phyloP scores from a whole-genome alignment of 37 sponge, comb jelly and placozoan species.

The Dysidea cf. avara region DNA sequence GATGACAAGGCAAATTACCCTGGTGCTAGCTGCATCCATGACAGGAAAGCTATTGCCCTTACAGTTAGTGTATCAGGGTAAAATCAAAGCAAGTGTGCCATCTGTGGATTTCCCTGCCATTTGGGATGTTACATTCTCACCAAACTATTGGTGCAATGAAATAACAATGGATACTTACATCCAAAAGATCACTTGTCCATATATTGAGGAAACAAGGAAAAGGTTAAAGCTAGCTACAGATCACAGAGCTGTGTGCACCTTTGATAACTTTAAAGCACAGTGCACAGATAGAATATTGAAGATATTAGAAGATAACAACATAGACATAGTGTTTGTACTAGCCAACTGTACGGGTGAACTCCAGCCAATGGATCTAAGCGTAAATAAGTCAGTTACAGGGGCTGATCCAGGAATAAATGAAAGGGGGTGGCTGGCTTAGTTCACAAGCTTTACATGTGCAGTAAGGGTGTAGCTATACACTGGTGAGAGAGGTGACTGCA shows the following conservation, averaged over 20 bases:
- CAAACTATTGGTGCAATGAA: slow-evolving; percentile 64
- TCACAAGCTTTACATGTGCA: too few species aligned
- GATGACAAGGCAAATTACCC: slow-evolving; percentile 72
- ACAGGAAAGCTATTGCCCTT: slow-evolving; percentile 53
- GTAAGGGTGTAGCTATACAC: too few species aligned
- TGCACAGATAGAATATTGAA: slow-evolving; percentile 8
- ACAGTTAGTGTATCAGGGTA: slow-evolving; percentile 57
- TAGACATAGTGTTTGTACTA: neutral
- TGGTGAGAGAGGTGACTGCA: too few species aligned
- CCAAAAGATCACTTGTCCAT: slow-evolving; percentile 39
- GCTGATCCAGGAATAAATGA: too few species aligned
- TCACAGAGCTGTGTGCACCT: slow-evolving; percentile 42
- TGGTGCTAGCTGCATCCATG: slow-evolving; percentile 37
- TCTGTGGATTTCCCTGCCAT: slow-evolving; percentile 32
- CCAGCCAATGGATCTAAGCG: too few species aligned
- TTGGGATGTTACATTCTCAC: slow-evolving; percentile 49
- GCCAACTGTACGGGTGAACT: too few species aligned
- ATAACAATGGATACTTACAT: slow-evolving; percentile 42
- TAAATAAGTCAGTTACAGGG: too few species aligned
- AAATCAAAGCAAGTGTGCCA: slow-evolving; percentile 35
- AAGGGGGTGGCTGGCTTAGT: too few species aligned
- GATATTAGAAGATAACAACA: slow-evolving; percentile 18
- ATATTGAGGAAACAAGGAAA: slow-evolving; percentile 21
- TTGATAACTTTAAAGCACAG: slow-evolving; percentile 62
- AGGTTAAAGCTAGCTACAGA: slow-evolving; percentile 26